Conservation (phyloP, 2,888 invertebrate genomes). For the Drosophila rellima region DNA sequence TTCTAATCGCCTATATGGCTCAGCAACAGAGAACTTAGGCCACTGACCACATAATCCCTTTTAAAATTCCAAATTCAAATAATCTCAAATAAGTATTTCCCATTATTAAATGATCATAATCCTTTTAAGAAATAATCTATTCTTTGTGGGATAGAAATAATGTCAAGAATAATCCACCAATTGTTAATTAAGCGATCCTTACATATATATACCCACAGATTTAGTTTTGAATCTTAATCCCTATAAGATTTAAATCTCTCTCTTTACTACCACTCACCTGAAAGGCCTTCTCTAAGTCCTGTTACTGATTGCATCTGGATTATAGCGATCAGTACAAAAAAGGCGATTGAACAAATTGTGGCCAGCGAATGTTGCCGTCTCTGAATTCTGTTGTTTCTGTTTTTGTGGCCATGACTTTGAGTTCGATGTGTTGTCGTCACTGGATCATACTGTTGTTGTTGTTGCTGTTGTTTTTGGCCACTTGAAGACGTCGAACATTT, state of each 20-base stretch:
- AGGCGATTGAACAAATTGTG: constrained; percentile 26
- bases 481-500: constrained; percentile 53
- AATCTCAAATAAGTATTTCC: background rate
- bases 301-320: constrained; percentile 46
- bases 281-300: constrained; percentile 52
- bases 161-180: background rate
- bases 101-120: background rate
- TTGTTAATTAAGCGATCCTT: background rate
- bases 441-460: constrained; percentile 26
- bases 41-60: background rate
- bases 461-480: constrained; percentile 43
- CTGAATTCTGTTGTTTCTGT: constrained; percentile 8
- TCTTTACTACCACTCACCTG: constrained; percentile 52
- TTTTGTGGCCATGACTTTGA: constrained; percentile 45
- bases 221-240: background rate
- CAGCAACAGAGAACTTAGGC: background rate
- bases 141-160: background rate
- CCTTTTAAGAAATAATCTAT: background rate
- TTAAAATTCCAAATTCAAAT: background rate
- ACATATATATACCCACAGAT: background rate
- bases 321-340: constrained; percentile 42
- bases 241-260: background rate
- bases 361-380: constrained; percentile 22
- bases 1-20: background rate
- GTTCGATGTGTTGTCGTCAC: constrained; percentile 27